These are phyloP conservation scores for Colaptes auratus DNA, from an alignment of 2,113 vertebrate genomes.

Conservation along the genomic window DNA sequence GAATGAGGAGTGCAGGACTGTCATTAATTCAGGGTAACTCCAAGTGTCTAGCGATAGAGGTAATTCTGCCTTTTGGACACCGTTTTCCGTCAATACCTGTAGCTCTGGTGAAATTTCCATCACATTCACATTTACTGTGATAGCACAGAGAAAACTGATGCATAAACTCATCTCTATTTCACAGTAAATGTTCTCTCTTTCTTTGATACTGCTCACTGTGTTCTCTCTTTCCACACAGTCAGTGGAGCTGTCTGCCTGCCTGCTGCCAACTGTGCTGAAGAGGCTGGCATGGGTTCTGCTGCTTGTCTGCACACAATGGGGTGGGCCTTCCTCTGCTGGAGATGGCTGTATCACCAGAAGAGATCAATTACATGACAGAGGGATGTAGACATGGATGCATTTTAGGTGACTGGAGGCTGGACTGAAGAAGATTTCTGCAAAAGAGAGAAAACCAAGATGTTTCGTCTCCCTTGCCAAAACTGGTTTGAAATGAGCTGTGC, in stretches of 20 bases:
- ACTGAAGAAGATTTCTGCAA: not conserved
- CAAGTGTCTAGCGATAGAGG: not conserved
- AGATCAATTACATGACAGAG: not conserved
- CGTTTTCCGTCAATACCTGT: not conserved
- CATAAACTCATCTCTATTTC: not conserved
- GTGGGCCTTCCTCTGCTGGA: accelerated
- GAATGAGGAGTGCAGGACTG: not conserved
- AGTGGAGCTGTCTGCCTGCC: not conserved
- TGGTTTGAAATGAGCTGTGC: not conserved
- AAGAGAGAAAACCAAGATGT: not conserved
- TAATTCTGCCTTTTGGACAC: not conserved
- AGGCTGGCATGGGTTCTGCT: accelerated
- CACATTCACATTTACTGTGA: not conserved
- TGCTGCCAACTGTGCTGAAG: not conserved
- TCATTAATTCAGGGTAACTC: not conserved
- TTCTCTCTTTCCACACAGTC: not conserved
- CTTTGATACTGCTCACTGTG: not conserved
- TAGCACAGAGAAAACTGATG: not conserved
- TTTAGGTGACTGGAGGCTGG: not conserved
- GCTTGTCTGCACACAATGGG: accelerated
- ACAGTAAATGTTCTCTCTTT: not conserved
- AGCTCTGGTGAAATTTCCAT: not conserved
- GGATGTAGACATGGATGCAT: not conserved
- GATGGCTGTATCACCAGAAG: accelerated
- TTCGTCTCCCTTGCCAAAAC: not conserved